phyloP scores from a whole-genome alignment of 35 echinoderm and acorn worm species.

The Lytechinus variegatus region DNA sequence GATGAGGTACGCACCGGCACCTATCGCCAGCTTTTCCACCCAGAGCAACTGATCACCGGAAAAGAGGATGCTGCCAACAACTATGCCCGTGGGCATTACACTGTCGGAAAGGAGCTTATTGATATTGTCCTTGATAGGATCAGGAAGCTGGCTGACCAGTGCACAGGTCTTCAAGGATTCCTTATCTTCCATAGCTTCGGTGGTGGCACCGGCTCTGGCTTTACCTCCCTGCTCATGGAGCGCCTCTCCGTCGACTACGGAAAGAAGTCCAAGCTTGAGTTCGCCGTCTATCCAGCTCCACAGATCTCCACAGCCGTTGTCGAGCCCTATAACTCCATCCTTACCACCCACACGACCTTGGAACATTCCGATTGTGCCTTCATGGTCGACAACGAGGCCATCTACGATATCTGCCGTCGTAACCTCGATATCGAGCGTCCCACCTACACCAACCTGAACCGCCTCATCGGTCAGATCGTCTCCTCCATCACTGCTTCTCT shows the following conservation, averaged over 20 bases:
- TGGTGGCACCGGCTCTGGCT: slow-evolving; percentile 72
- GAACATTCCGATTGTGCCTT: slow-evolving; percentile 94
- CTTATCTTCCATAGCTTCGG: slow-evolving; percentile 93
- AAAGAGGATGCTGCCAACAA: no score
- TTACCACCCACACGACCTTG: slow-evolving; percentile 88
- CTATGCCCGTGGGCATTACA: no score
- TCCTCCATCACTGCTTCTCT: slow-evolving; percentile 85
- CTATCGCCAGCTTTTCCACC: no score
- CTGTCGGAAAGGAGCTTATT: no score
- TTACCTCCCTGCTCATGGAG: no score
- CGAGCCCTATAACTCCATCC: no score
- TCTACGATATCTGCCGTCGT: slow-evolving; percentile 90
- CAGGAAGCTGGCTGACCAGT: slow-evolving; percentile 83
- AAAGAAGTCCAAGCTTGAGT: no score
- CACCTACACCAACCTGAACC: slow-evolving; percentile 87
- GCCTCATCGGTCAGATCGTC: slow-evolving; percentile 82
- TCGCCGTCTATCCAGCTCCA: no score
- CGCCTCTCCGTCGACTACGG: no score
- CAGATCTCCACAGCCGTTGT: no score
- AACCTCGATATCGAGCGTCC: slow-evolving; percentile 93
- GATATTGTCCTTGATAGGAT: slow-evolving; percentile 45
- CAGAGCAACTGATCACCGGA: no score
- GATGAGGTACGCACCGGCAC: no score
- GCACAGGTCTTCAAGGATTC: slow-evolving; percentile 87
- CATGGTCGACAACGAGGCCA: slow-evolving; percentile 94